phyloP scores from a whole-genome alignment of 2,797 vertebrate species.

The Miichthys miiuy region DNA sequence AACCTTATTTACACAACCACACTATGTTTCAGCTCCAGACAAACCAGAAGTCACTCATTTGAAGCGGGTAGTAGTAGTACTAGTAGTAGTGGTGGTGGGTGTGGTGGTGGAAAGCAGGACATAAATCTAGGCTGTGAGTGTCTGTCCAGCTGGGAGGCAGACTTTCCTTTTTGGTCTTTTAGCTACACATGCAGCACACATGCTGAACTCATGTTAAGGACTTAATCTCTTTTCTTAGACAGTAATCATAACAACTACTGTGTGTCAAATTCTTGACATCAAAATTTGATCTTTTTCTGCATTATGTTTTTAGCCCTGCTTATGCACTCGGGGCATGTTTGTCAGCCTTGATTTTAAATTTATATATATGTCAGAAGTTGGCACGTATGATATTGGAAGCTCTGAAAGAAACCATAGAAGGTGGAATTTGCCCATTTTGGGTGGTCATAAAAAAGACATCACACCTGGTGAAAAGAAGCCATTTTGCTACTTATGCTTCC shows the following conservation, averaged over 20 bases:
- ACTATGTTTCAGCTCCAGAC: neutral
- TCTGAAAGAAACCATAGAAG: neutral
- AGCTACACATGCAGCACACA: neutral
- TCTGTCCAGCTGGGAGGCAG: constrained; percentile 10
- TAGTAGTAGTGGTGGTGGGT: too few relatives aligned
- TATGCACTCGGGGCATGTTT: neutral
- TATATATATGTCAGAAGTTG: neutral
- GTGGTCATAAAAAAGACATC: neutral
- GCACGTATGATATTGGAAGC: neutral
- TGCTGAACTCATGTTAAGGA: neutral
- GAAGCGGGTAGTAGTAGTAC: neutral
- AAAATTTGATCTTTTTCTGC: neutral
- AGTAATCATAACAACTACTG: neutral
- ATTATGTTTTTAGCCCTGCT: neutral
- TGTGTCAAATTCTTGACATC: neutral
- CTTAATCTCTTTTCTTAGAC: neutral
- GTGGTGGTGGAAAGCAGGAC: neutral
- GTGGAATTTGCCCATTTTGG: neutral
- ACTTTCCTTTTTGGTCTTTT: neutral
- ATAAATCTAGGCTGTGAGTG: constrained; percentile 4
- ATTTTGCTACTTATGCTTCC: neutral
- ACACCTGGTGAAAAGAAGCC: neutral
- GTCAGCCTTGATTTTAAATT: neutral
- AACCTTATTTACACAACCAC: constrained; percentile 2
- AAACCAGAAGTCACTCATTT: neutral